Conservation (phyloP, 1,140 invertebrate genomes). For the Cylas formicarius region DNA sequence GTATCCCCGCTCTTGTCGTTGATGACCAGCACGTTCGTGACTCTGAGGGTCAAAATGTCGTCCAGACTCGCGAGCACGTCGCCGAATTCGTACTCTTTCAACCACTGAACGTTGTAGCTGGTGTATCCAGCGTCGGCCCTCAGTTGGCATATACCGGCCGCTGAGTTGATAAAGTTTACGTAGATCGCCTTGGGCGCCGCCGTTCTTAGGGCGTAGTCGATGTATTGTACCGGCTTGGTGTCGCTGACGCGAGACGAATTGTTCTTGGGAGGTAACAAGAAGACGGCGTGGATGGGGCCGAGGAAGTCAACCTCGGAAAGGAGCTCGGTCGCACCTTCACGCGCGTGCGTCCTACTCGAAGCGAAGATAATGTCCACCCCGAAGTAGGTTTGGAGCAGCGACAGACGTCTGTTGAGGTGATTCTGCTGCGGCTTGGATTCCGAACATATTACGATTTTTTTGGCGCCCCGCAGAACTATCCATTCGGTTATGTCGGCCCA, state of each 20-base stretch:
- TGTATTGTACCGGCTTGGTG: conserved; percentile 33
- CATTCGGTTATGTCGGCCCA: conserved; percentile 83
- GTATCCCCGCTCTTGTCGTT: conserved; percentile 28
- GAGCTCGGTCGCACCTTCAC: conserved; percentile 32
- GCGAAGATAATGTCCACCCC: conserved; percentile 29
- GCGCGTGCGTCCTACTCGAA: conserved; percentile 28
- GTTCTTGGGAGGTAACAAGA: conserved; percentile 29
- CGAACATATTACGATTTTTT: conserved; percentile 54
- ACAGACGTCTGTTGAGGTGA: conserved; percentile 30
- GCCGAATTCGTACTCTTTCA: conserved; percentile 25
- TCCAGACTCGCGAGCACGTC: conserved; percentile 30
- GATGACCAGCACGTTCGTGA: conserved; percentile 31
- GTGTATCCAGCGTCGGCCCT: conserved; percentile 31
- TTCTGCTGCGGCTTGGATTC: conserved; percentile 30
- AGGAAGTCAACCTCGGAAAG: conserved; percentile 30
- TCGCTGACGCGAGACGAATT: conserved; percentile 21
- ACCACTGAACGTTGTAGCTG: conserved; percentile 33
- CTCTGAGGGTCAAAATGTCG: conserved; percentile 27
- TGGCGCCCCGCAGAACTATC: conserved; percentile 73
- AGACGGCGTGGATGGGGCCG: conserved; percentile 34
- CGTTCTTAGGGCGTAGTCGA: conserved; percentile 32
- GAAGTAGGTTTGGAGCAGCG: conserved; percentile 29
- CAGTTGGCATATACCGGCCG: conserved; percentile 29
- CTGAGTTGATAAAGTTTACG: conserved; percentile 31
- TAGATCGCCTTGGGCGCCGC: conserved; percentile 35